These are phyloP conservation scores for Pseudorhombus dupliciocellatus DNA, from an alignment of 2,113 vertebrate genomes.

Conservation along the genomic window DNA sequence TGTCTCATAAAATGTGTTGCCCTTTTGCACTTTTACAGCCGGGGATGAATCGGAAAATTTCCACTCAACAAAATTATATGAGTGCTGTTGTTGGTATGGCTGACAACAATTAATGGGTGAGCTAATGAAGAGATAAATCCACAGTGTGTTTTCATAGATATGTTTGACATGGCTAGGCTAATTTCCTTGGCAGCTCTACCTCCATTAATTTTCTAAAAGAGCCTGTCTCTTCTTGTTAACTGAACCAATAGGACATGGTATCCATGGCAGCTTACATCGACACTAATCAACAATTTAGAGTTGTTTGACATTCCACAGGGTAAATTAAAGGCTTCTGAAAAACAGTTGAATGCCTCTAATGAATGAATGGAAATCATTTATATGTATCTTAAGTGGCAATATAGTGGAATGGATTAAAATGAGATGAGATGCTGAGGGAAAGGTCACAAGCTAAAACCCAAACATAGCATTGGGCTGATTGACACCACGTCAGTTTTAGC, in stretches of 20 bases:
- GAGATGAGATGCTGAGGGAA: not conserved
- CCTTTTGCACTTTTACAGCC: constrained; percentile 48
- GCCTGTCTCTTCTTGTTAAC: constrained; percentile 57
- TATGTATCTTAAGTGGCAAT: constrained; percentile 16
- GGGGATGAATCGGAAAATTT: constrained; percentile 53
- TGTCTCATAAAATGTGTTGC: constrained; percentile 58
- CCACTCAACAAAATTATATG: constrained; percentile 67
- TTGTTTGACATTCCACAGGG: constrained; percentile 29
- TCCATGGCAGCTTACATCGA: constrained; percentile 48
- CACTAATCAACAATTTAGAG: constrained; percentile 59
- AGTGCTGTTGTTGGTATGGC: constrained; percentile 43
- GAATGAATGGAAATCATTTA: constrained; percentile 29
- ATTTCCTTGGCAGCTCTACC: constrained; percentile 58
- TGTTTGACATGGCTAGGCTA: constrained; percentile 69
- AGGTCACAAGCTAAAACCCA: not conserved
- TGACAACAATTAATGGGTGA: constrained; percentile 61
- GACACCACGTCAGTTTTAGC: not conserved
- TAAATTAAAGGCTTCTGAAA: constrained; percentile 43
- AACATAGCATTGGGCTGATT: not conserved
- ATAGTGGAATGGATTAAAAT: not conserved
- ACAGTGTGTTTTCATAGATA: constrained; percentile 65
- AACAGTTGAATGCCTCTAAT: constrained; percentile 16
- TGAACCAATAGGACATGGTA: constrained; percentile 56
- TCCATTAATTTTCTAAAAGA: constrained; percentile 59
- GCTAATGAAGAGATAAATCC: constrained; percentile 68